Evolutionary conservation across 1,140 invertebrate species (phyloP).

Genomic region (Drosophila novamexicana): DNA sequence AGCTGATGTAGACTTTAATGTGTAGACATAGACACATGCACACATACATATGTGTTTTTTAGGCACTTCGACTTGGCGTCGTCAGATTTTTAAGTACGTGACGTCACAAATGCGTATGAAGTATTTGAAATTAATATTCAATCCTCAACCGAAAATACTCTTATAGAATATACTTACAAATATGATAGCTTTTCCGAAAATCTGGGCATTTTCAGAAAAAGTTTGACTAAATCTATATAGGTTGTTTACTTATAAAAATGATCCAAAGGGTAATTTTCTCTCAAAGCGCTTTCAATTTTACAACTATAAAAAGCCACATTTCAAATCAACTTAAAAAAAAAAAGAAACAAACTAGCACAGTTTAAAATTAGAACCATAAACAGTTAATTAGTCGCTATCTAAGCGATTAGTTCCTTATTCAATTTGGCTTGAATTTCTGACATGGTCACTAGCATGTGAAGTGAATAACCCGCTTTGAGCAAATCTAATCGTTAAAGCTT

Average conservation of each 20-base stretch:
- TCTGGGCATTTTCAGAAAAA: no score
- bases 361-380: background rate
- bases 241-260: no score
- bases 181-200: background rate
- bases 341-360: background rate
- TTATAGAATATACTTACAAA: no score
- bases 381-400: slow-evolving; percentile 25
- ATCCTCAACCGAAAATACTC: background rate
- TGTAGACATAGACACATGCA: slow-evolving; percentile 8
- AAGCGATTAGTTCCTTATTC: slow-evolving; percentile 24
- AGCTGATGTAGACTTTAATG: slow-evolving; percentile 2
- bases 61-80: background rate
- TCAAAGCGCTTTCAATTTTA: no score
- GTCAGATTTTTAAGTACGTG: background rate
- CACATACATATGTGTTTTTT: background rate
- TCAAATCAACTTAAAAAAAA: background rate
- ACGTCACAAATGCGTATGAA: slow-evolving; percentile 5
- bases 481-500: slow-evolving; percentile 37
- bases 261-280: no score
- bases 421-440: slow-evolving; percentile 3
- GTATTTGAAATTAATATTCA: background rate
- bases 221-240: no score
- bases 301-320: no score
- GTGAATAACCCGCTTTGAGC: background rate
- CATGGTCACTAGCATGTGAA: slow-evolving; percentile 6